Evolutionary conservation across 1,140 invertebrate genomes (phyloP), one percentile per base, ranked within the genome.

Genomic region (Drosophila aff.): DNA sequence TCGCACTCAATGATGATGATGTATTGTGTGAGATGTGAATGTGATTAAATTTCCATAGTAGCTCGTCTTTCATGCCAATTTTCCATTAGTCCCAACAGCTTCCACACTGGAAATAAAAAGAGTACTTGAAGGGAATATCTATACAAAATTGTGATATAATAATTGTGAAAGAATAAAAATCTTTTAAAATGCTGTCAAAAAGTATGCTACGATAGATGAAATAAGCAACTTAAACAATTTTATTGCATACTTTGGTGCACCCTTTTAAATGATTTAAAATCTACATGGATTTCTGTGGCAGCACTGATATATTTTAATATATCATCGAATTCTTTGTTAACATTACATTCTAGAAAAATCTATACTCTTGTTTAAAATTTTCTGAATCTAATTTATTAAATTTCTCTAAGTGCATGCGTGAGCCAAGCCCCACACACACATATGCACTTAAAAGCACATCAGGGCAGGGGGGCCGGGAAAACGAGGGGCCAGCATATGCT

Each of bases 11-110:
- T 89, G 84, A 89, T 87, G 84, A 87, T 89, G 84, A 89, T 89
- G 84, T 89, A 89, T 89, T 89, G 85, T 89, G 81, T 85, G 85
- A 90, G 71, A 81, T 89, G 85, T 79, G 85, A 90, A 85, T 90
- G 85, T 90, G 85, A 90, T 90, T 90, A 90, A 90, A 90, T 90
- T 90, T 90, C 85, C 85, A 90, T 90, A 90, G 85, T 61, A 89
- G 82, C 86, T 90, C 81, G 86, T 90, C 82, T 90, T 90, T 85
- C 85, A 90, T 90, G 86, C 82, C 85, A 90, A 90, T 90, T 90
- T 90, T 90, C 85, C 85, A 90, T 90, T 90, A 91, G 85, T 91
- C 71, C 77, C 68, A 46, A 65, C 75, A 68, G 61, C 60, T 63
- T 43, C 81, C 53, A 38, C 52, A 55, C 33, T 55, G 33, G 18